Conservation (phyloP, 2,113 vertebrate species). For the Phyllopteryx taeniolatus region DNA sequence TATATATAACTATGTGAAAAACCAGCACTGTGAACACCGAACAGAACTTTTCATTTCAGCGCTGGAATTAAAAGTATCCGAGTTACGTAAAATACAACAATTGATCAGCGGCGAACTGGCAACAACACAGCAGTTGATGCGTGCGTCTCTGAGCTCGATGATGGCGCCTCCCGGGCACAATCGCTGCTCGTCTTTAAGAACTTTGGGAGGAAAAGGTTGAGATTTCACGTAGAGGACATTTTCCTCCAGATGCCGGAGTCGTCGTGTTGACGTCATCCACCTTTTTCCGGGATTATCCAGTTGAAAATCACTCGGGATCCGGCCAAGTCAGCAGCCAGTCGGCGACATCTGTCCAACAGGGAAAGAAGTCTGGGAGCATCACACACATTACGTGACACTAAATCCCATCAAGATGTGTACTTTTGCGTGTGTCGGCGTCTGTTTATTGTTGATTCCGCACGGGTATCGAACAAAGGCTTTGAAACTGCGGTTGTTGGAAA, state of each 20-base stretch:
- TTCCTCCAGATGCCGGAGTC: slow-evolving; percentile 43
- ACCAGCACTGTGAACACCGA: not conserved
- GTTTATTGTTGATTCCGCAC: slow-evolving; percentile 8
- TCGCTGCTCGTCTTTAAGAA: slow-evolving; percentile 18
- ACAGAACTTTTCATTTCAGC: not conserved
- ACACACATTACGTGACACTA: slow-evolving; percentile 30
- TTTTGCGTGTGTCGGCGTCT: slow-evolving; percentile 11
- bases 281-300: slow-evolving; percentile 48
- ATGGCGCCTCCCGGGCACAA: not conserved
- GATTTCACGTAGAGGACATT: slow-evolving; percentile 14
- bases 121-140: slow-evolving; percentile 1
- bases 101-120: not conserved
- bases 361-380: slow-evolving; percentile 24
- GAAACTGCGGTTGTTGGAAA: slow-evolving; percentile 25
- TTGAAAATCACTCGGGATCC: slow-evolving; percentile 40
- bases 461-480: slow-evolving; percentile 12
- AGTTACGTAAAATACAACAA: not conserved
- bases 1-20: no score
- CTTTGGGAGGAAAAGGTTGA: slow-evolving; percentile 26
- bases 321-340: slow-evolving; percentile 48
- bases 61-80: not conserved
- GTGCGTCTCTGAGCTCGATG: not conserved
- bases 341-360: slow-evolving; percentile 48
- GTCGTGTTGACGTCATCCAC: slow-evolving; percentile 46
- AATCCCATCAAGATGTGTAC: slow-evolving; percentile 41